These are phyloP conservation scores for Decapterus maruadsi DNA, from an alignment of 2,797 vertebrate genomes.

Conservation along the genomic window DNA sequence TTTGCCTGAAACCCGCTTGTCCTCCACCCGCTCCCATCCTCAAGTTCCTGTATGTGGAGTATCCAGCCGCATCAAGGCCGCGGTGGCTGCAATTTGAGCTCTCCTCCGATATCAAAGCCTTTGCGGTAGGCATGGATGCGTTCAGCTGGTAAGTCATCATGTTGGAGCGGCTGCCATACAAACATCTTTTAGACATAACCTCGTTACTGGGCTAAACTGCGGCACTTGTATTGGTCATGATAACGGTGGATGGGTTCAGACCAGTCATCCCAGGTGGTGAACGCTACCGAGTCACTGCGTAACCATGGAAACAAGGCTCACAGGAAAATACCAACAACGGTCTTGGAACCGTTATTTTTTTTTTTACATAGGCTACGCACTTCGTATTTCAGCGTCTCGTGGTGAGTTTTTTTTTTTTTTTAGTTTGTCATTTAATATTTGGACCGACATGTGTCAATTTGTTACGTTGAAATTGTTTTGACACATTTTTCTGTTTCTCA, in stretches of 20 bases:
- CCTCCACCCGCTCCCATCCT: constrained; percentile 59
- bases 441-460: neutral
- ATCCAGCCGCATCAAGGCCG: constrained; percentile 55
- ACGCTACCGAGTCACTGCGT: constrained; percentile 53
- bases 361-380: too few species aligned
- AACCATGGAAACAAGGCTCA: constrained; percentile 66
- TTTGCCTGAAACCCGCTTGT: constrained; percentile 34
- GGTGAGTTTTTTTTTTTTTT: too few species aligned
- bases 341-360: neutral
- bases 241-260: neutral
- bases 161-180: constrained; percentile 32
- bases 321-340: neutral
- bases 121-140: constrained; percentile 36
- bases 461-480: neutral
- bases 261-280: constrained; percentile 1
- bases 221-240: neutral
- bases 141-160: constrained; percentile 68
- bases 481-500: neutral
- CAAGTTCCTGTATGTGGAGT: constrained; percentile 34
- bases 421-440: too few species aligned
- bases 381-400: too few species aligned
- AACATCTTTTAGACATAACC: neutral
- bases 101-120: constrained; percentile 35
- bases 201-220: accelerated
- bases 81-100: constrained; percentile 45